phyloP scores from a whole-genome alignment of 2,797 vertebrate species.

The Chelmon rostratus region DNA sequence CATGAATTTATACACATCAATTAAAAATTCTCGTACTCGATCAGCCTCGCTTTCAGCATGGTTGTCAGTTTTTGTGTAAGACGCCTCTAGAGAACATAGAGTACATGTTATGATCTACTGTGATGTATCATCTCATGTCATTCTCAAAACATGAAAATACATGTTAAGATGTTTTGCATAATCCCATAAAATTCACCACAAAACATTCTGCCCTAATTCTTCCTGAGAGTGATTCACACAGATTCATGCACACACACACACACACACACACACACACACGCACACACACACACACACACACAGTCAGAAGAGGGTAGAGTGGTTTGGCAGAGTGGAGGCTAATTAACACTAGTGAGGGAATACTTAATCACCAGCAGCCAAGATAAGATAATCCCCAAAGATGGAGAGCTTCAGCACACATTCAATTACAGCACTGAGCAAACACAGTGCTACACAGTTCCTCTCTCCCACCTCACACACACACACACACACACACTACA shows the following conservation, averaged over 20 bases:
- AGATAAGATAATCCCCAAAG: slow-evolving; percentile 85
- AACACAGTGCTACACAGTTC: slow-evolving; percentile 50
- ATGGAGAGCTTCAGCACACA: slow-evolving; percentile 78
- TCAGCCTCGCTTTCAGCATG: not conserved
- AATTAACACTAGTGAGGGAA: slow-evolving; percentile 86
- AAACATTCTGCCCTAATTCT: slow-evolving; percentile 4
- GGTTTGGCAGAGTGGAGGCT: slow-evolving; percentile 81
- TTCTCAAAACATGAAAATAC: slow-evolving; percentile 7
- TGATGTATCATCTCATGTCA: not conserved
- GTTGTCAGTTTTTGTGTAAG: not conserved
- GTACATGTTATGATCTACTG: not conserved
- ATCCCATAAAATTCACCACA: slow-evolving; percentile 1
- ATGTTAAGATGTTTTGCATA: not conserved
- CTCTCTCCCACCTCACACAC: slow-evolving; percentile 22
- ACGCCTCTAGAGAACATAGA: not conserved
- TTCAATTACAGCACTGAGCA: slow-evolving; percentile 84
- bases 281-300: slow-evolving; percentile 18
- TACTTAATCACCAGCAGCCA: slow-evolving; percentile 85
- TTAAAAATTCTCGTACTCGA: not conserved
- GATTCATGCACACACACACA: not conserved
- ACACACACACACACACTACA: slow-evolving; percentile 15
- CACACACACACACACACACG: slow-evolving; percentile 34
- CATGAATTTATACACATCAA: not conserved
- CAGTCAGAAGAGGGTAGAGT: slow-evolving; percentile 67
- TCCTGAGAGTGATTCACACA: slow-evolving; percentile 15